Evolutionary conservation across 2,113 vertebrate genomes (phyloP).

Genomic region (Panthera leo): DNA sequence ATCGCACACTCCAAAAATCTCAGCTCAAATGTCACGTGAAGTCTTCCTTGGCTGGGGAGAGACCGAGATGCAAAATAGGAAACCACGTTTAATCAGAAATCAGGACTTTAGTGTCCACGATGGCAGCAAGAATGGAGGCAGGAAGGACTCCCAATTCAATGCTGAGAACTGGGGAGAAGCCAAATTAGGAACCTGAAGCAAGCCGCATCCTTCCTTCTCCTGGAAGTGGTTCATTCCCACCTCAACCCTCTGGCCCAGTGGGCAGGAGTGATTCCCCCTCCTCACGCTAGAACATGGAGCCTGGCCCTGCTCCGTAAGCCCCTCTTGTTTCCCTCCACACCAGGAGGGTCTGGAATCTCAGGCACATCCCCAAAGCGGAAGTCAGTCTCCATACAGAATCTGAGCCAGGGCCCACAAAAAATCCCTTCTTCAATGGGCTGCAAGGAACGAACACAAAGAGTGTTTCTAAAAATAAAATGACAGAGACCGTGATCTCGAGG

Average conservation of each 20-base stretch:
- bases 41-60: neutral
- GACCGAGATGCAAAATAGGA: neutral
- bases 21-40: neutral
- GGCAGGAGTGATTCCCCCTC: neutral
- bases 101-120: neutral
- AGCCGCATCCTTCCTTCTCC: neutral
- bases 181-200: neutral
- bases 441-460: neutral
- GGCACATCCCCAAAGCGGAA: neutral
- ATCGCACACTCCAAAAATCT: neutral
- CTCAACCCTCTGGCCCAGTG: neutral
- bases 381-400: neutral
- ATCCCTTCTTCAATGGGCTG: neutral
- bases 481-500: neutral
- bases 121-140: neutral
- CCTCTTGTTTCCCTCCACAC: neutral
- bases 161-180: neutral
- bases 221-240: neutral
- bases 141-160: neutral
- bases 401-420: neutral
- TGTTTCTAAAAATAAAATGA: neutral
- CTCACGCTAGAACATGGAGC: accelerated
- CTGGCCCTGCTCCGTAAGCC: neutral
- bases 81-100: neutral
- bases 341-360: neutral